Evolutionary conservation across 2,113 vertebrate species (phyloP), one percentile per base, ranked within the genome.

Genomic region (Rattus norvegicus): DNA sequence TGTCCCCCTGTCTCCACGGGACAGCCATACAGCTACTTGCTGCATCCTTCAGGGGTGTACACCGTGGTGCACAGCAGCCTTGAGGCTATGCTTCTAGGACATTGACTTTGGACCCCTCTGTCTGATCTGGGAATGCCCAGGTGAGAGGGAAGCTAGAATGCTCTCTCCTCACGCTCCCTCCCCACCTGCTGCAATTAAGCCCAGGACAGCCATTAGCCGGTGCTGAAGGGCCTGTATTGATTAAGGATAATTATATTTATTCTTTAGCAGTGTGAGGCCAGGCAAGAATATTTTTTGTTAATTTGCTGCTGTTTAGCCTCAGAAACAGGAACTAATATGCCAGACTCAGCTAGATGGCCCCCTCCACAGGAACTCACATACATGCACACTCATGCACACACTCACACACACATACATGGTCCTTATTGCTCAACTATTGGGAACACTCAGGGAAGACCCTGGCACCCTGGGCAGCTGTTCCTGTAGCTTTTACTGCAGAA

Each of bases 211-310:
- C 93, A 73, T 97, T 96, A 97, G 77, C 95, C 69, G 65, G 72
- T 63, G 75, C 95, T 96, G 95, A 97, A 96, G 95, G 97, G 92
- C 95, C 95, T 77, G 77, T 97, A 97, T 98, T 98, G 97, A 98
- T 98, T 97, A 97, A 96, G 94, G 91, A 94, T 97, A 97, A 98
- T 98, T 98, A 80, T 97, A 97, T 98, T 98, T 98, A 97, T 95
- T 97, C 94, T 97, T 95, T 49, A 94, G 95, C 95, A 96, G 86
- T 95, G 79, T 95, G 97, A 95, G 94, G 77, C 92, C 83, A 80
- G 92, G 88, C 83, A 95, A 89, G 95, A 95, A 93, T 95, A 87
- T 97, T 95, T 94, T 96, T 96, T 93, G 96, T 92, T 96, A 97
- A 97, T 97, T 98, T 97, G 93, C 86, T 90, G 33, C 89, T 96